Base-by-base conservation (phyloP, 92 coral and sea anemone genomes). In the Ricordea florida region DNA sequence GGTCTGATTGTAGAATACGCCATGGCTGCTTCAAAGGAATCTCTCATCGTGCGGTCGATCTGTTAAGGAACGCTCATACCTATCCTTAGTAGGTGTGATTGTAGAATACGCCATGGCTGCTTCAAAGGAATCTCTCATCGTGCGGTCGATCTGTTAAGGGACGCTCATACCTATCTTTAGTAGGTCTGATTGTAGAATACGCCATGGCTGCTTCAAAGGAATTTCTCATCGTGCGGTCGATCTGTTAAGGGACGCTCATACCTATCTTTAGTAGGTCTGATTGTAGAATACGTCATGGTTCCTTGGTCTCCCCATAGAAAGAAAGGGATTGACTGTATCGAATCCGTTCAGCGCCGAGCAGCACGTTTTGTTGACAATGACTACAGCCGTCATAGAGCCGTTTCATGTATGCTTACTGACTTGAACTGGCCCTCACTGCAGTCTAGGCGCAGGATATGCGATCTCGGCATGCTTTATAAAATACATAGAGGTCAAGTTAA, bases 131-230 rank as follows among this genome's bases (percentile, higher is more conserved):
- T 36, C 59, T 75, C 36, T 38, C 45, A 41, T 72, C 69, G 13
- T 72, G 79, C 41, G 30, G 33, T 32, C 69, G 66, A 35, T 43
- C 79, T 34, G 79, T 57, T 40, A 72, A 72, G 50, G 57, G 40
- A 32, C 27, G 38, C 18, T 43, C 57, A 9, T 57, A 57, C 56
- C 31, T 23, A 50, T 24, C 33, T 2, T 50, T 23, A 10, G 63
- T 56, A n/a, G n/a, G n/a, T n/a, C n/a, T n/a, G n/a, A 56, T 56
- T 29, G 63, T 31, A 1, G 42, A 56, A 29, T 56, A 56, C 35
- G 33, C n/a, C 58, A 50, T 20, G 41, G 41, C 41, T 72, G 29
- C 64, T 72, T 50, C 56, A 72, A 48, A 62, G 62, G 58, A 62
- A 75, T 36, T 47, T 75, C 36, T 38, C 45, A 41, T 72, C 69